Evolutionary conservation across 2,113 vertebrate genomes (phyloP), one percentile per base, ranked within the genome.

Genomic region (Parus major): DNA sequence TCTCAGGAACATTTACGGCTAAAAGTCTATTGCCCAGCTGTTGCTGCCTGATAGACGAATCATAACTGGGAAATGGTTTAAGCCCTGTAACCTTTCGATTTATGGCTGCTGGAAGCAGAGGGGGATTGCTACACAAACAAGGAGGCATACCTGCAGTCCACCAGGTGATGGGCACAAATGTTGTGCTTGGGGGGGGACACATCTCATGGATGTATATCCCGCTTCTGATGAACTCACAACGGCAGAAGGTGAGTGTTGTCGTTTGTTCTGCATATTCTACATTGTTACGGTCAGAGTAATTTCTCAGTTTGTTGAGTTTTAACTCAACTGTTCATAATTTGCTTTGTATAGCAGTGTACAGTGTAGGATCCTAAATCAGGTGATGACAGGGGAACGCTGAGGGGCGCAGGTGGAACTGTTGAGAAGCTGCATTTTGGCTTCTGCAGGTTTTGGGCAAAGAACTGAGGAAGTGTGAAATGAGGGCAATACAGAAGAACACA

Each of bases 11-110:
- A 35, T 82, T 94, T 83, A 73, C 49, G 36, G 83, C 76, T 86
- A 4, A 33, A 92, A 88, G 36, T 91, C 90, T 81, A 96, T 96
- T 90, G 73, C 75, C 81, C 93, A 96, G 82, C 77, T 94, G 88
- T 95, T 97, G 82, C 70, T 95, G 94, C 36, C 71, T 95, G 66
- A 64, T 95, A 81, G 86, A 69, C 24, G 4, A 42, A 61, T 64
- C 89, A n/a, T 95, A 92, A 83, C 68, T 86, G 52, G 91, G 65
- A 86, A 93, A 85, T 44, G 90, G n/a, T 72, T 95, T 92, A 87
- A 87, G 83, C 29, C 56, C 83, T 31, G 24, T 80, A 78, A 86
- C 86, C 83, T 92, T 84, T 92, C 12, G 29, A 20, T 76, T 81
- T 65, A 53, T 28, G 46, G 29, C 55, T 76, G 24, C 33, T 73